These are phyloP conservation scores for Drosophila baimaii DNA, from an alignment of 1,140 invertebrate species.

Conservation along the genomic window DNA sequence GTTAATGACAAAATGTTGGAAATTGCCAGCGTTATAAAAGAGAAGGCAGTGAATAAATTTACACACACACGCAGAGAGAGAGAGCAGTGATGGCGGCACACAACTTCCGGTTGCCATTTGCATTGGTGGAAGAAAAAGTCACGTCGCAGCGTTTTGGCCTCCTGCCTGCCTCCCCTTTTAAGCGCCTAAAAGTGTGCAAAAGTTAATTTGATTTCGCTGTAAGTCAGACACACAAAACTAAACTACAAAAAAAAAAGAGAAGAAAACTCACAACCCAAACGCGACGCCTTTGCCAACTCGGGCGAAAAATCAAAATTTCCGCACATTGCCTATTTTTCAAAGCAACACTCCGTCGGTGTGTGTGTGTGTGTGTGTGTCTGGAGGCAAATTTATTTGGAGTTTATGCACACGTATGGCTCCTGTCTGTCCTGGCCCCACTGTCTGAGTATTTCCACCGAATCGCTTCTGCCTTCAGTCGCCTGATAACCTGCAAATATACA, in stretches of 20 bases:
- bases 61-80: constrained; percentile 25
- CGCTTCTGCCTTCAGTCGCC: constrained; percentile 32
- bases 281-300: constrained; percentile 62
- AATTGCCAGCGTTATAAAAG: constrained; percentile 63
- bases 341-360: constrained; percentile 16
- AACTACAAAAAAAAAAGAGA: constrained; percentile 17
- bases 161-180: constrained; percentile 8
- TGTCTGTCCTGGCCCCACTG: constrained; percentile 12
- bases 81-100: constrained; percentile 15
- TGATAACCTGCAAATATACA: constrained; percentile 24
- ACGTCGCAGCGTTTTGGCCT: constrained; percentile 65
- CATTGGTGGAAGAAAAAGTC: constrained; percentile 33
- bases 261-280: constrained; percentile 1
- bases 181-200: constrained; percentile 63
- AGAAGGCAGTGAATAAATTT: constrained; percentile 47
- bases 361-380: constrained; percentile 6
- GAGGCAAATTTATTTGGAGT: constrained; percentile 59
- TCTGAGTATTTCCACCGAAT: constrained; percentile 37
- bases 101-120: constrained; percentile 57
- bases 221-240: constrained; percentile 61
- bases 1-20: constrained; percentile 72
- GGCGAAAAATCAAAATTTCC: constrained; percentile 83
- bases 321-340: constrained; percentile 76
- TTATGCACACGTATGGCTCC: constrained; percentile 35
- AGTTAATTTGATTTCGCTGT: constrained; percentile 79